Percentiles rank a stretch among this genome's conserved stretches.
Conservation (phyloP, 2,113 vertebrate species). For the Anser brachyrhynchus region DNA sequence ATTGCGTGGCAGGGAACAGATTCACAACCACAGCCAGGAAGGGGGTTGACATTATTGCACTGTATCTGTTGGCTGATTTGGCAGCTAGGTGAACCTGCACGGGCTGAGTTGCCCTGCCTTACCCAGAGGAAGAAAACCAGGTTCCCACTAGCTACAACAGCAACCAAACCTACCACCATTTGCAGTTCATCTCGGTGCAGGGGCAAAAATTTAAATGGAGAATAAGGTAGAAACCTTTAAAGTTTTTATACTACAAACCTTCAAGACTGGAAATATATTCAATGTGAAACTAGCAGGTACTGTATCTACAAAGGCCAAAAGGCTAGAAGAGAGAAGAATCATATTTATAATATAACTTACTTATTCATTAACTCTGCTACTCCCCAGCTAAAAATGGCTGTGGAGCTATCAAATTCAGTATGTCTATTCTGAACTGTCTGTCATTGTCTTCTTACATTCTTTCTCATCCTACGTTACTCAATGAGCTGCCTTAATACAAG, state of each 20-base stretch:
- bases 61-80: background rate
- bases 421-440: background rate
- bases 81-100: background rate
- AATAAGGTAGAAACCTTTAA: background rate
- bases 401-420: background rate
- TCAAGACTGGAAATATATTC: background rate
- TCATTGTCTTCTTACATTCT: background rate
- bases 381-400: background rate
- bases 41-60: no score
- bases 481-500: background rate
- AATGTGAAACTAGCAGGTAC: background rate
- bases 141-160: background rate
- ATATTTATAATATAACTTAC: background rate
- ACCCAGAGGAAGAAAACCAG: background rate
- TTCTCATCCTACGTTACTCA: background rate
- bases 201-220: background rate
- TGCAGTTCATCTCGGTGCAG: background rate
- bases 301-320: background rate
- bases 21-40: background rate
- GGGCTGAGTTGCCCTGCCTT: background rate
- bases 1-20: background rate
- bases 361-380: background rate
- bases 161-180: background rate
- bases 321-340: background rate
- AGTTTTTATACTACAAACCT: background rate